Conservation (phyloP, 2,797 vertebrate species). For the Ispidina picta region DNA sequence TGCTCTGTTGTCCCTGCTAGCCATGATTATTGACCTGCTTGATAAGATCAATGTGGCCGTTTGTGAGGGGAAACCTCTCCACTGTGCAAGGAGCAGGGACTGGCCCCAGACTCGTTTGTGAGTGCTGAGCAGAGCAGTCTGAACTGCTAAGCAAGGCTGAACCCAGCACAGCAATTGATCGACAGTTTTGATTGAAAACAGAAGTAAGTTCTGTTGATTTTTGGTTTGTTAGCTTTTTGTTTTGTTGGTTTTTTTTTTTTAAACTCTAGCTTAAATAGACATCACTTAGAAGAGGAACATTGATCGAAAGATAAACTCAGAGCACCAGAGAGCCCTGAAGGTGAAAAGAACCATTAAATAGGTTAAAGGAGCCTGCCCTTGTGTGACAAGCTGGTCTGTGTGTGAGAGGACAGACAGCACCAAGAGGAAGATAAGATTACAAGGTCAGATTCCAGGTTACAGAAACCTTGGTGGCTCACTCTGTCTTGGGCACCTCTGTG, state of each 20-base stretch:
- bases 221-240: background rate
- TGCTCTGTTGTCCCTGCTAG: background rate
- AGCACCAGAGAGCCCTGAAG: background rate
- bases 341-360: constrained; percentile 1
- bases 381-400: background rate
- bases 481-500: background rate
- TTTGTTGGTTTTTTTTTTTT: background rate
- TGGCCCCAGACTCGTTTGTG: background rate
- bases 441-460: background rate
- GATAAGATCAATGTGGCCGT: background rate
- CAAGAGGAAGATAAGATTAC: background rate
- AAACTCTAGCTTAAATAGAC: background rate
- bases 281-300: background rate
- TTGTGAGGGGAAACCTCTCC: background rate
- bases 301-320: background rate
- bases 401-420: background rate
- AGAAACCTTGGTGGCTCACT: background rate
- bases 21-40: background rate
- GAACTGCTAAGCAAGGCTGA: background rate
- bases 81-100: background rate
- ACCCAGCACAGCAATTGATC: background rate
- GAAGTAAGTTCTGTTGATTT: background rate
- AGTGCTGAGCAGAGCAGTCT: background rate
- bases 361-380: background rate
- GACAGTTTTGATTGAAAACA: background rate